Percentiles rank a stretch among this genome's conserved stretches.
These are phyloP conservation scores for Suricata suricatta DNA, from an alignment of 2,113 vertebrate genomes.

Conservation along the genomic window DNA sequence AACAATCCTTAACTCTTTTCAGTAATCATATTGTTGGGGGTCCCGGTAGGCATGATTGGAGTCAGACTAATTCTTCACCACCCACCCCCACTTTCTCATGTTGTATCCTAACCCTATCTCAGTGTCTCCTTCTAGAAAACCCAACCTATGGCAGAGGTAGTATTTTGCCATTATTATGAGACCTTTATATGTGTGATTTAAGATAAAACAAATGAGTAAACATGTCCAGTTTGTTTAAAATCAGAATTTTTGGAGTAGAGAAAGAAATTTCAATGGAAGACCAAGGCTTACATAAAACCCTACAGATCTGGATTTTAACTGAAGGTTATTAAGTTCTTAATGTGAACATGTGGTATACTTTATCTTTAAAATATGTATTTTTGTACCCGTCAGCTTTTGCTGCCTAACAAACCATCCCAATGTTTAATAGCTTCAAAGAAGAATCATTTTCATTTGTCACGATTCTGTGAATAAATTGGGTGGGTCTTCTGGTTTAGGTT, in stretches of 20 bases:
- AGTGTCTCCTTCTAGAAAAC: not conserved
- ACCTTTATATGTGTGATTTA: not conserved
- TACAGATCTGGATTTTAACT: not conserved
- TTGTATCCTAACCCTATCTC: not conserved
- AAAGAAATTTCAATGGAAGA: not conserved
- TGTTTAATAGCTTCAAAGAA: not conserved
- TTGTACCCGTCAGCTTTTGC: not conserved
- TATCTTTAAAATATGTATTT: conserved; percentile 4
- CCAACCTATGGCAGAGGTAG: not conserved
- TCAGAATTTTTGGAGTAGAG: not conserved
- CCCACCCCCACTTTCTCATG: not conserved
- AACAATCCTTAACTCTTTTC: not conserved
- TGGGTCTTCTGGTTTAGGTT: not conserved
- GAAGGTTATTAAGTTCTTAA: not conserved
- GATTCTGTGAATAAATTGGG: not conserved
- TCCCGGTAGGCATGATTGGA: too few species aligned
- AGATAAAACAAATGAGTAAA: not conserved
- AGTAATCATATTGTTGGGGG: not conserved
- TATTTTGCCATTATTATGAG: not conserved
- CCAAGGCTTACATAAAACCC: not conserved
- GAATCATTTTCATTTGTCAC: not conserved
- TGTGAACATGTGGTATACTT: not conserved
- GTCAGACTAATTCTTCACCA: not conserved
- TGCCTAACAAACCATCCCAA: not conserved
- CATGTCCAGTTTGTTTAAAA: not conserved